Base-by-base conservation (phyloP, 1,140 invertebrate species). In the Drosophila dunni region DNA sequence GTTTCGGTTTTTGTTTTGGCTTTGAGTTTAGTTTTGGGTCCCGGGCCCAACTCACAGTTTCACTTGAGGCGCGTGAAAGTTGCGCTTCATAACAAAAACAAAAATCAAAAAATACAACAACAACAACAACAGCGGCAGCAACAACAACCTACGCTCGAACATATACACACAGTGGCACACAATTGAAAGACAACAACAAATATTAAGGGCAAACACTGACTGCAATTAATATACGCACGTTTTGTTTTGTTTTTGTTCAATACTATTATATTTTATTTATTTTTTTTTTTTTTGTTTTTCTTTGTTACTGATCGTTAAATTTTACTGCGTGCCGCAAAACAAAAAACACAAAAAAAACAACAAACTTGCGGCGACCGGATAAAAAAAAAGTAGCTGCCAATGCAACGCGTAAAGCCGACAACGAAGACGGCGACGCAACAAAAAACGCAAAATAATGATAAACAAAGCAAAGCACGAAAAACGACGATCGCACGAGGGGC, bases 41-140 rank as follows among this genome's bases (percentile, higher is more conserved):
- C 80, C 51, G 70, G 75, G 72, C 83, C 72, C 82, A 65, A 54
- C 77, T 83, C 51, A 89, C 84, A 78, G 79, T 88, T 88, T 88
- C 83, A 88, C 83, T 88, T 65, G 84, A 80, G 76, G 77, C 84
- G 84, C 83, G 83, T 88, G 83, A 88, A 88, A 88, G 83, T 88
- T 88, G 80, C 70, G 80, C 84, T 81, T 88, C 75, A 58, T 54
- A 78, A 67, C 60, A 61, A 72, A 62, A 64, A 60, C 68, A 62
- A 51, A 65, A 57, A 61, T 42, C 57, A 20, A 66, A 48, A 45
- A 68, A 40, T 17, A 68, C 54, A 45, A 64, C 50, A 66, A 42
- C 33, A 56, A 24, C 36, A 20, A 33, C 17, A 46, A 45, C 13
- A 42, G 2, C 38, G 56, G 51, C 66, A 64, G 60, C 45, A 33